phyloP scores from a whole-genome alignment of 92 coral and sea anemone species.

The Actinernus sp. region DNA sequence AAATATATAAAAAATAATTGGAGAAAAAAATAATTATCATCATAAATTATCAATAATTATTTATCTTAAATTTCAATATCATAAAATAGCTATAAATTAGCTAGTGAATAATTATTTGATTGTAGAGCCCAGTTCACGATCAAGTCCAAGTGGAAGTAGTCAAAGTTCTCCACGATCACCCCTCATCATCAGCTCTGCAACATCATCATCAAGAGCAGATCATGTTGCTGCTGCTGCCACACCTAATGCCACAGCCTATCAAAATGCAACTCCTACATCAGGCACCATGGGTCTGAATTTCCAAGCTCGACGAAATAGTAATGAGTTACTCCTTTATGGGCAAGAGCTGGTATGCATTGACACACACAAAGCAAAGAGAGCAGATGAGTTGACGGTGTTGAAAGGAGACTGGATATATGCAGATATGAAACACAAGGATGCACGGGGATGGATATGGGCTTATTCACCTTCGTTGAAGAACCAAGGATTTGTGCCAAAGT shows the following conservation, averaged over 20 bases:
- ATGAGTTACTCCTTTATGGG: constrained; percentile 83
- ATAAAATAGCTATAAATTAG: no score
- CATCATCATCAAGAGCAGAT: background rate
- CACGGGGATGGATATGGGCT: constrained; percentile 92
- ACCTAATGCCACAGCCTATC: no score
- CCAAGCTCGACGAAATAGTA: constrained; percentile 73
- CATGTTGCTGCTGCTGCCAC: background rate
- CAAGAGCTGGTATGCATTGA: constrained; percentile 89
- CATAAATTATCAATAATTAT: no score
- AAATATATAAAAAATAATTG: no score
- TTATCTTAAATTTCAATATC: no score
- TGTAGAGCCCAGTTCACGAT: background rate
- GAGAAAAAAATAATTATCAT: no score
- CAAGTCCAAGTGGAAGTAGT: background rate
- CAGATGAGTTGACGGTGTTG: constrained; percentile 81
- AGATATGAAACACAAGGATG: constrained; percentile 85
- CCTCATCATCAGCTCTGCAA: background rate
- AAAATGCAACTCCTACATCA: background rate
- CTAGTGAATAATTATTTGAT: no score
- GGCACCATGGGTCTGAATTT: background rate
- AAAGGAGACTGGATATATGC: constrained; percentile 96
- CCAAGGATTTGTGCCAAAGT: constrained; percentile 94
- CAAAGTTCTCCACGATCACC: background rate
- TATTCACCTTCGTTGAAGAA: constrained; percentile 81
- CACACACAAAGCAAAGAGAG: constrained; percentile 53